Conservation (phyloP, 2,113 vertebrate species). For the Oryzias curvinotus region DNA sequence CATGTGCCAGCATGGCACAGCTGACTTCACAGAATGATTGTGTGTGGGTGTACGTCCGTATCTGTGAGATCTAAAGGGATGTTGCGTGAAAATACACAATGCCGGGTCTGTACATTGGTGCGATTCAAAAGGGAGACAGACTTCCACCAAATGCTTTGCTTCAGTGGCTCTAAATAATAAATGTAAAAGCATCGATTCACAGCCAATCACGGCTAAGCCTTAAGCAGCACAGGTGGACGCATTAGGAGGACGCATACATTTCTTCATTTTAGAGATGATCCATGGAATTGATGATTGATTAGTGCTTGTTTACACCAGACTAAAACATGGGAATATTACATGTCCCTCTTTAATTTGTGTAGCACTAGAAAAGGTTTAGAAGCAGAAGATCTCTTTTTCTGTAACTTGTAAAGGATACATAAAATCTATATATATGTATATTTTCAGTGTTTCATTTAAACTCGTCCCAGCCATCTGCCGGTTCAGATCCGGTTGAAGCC, state of each 20-base stretch:
- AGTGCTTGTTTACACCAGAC: conserved; percentile 45
- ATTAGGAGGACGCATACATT: conserved; percentile 27
- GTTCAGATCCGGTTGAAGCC: conserved; percentile 61
- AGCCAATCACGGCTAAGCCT: conserved; percentile 28
- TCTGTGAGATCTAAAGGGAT: background rate
- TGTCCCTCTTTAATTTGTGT: conserved; percentile 28
- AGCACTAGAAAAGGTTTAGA: conserved; percentile 39
- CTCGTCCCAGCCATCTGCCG: conserved; percentile 53
- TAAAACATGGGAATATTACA: conserved; percentile 36
- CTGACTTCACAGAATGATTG: conserved; percentile 21
- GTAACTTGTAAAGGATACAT: conserved; percentile 27
- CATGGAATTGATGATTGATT: conserved; percentile 48
- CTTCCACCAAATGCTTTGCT: conserved; percentile 23
- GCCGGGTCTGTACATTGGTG: conserved; percentile 12
- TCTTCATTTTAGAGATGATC: conserved; percentile 37
- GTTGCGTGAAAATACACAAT: background rate
- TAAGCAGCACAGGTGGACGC: conserved; percentile 37
- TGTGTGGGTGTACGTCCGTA: background rate
- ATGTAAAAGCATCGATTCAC: conserved; percentile 43
- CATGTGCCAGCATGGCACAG: conserved; percentile 16
- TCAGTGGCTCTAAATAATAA: conserved; percentile 50
- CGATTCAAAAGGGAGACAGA: conserved; percentile 5
- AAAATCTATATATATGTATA: conserved; percentile 4
- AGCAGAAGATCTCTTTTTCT: conserved; percentile 12
- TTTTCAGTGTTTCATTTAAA: conserved; percentile 46